Evolutionary conservation across 2,113 vertebrate genomes (phyloP), one percentile per base, ranked within the genome.

Genomic region (Equus przewalskii): DNA sequence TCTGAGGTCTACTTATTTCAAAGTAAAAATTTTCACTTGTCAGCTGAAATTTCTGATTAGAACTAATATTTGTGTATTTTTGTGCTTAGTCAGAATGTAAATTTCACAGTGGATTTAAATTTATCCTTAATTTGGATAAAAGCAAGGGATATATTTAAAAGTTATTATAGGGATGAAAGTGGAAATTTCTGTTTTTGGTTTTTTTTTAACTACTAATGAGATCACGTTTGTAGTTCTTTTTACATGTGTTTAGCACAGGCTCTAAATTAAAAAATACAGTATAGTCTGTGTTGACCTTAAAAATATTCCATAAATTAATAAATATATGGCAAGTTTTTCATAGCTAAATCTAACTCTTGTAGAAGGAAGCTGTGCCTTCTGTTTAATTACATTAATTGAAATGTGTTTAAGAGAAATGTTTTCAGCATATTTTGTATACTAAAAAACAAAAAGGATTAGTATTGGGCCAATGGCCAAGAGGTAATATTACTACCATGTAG

Each of bases 341-440:
- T 97, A 97, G 79, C 60, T 88, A 65, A 95, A 87, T 62, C n/a
- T 92, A 93, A 88, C 64, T 96, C 44, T 92, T 96, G 60, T 93
- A 97, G 95, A 97, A 97, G 97, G 96, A 88, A 97, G 46, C 84
- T 62, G 7, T 96, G 73, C 93, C 97, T 97, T 98, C 96, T 98
- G 60, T 95, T 86, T 95, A 96, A 94, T 96, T 97, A 97, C 92
- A 97, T 97, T 98, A 96, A 97, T 96, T 98, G 96, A 98, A 98
- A 97, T 98, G 97, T 97, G 49, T 95, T 97, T 98, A 96, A 96
- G 94, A 88, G 93, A 97, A 93, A 95, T 81, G 80, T 96, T 97
- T 98, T 94, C 93, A 95, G 89, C 93, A 81, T 98, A 97, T 98
- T 98, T 98, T 98, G 36, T 97, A 98, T 96, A 94, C 92, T 96